phyloP scores from a whole-genome alignment of 2,888 invertebrate genomes.

The Deilephila elpenor region DNA sequence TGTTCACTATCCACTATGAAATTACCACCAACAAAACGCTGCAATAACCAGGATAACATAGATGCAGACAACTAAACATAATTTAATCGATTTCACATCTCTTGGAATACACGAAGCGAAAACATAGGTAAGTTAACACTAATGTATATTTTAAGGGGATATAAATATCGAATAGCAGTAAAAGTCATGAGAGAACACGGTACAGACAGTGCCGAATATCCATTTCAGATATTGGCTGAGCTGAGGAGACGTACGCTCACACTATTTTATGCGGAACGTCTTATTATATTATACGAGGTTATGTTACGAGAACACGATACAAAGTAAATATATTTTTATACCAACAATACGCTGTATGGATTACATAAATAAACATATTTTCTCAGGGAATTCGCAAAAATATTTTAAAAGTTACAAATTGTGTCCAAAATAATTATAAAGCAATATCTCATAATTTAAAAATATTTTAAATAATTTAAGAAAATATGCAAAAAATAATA shows the following conservation, averaged over 20 bases:
- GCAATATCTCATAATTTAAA: no score
- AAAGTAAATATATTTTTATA: neutral
- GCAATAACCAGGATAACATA: no score
- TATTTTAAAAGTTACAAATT: no score
- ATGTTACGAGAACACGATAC: neutral
- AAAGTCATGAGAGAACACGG: conserved; percentile 59
- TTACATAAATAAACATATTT: no score
- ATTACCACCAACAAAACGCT: no score
- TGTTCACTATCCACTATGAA: no score
- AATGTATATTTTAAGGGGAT: conserved; percentile 58
- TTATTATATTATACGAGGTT: neutral
- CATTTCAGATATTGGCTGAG: conserved; percentile 66
- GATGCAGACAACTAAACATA: conserved; percentile 3
- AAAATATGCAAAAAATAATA: no score
- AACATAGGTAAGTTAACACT: conserved; percentile 45
- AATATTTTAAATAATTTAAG: no score
- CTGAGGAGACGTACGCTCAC: conserved; percentile 4
- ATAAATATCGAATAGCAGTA: conserved; percentile 56
- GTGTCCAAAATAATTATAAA: no score
- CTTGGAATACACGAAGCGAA: neutral
- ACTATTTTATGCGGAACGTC: neutral
- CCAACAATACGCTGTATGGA: no score
- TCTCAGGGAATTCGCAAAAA: no score
- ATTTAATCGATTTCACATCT: neutral
- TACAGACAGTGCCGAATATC: conserved; percentile 66